Evolutionary conservation across 2,888 invertebrate genomes (phyloP).

Genomic region (Pammene fasciana): DNA sequence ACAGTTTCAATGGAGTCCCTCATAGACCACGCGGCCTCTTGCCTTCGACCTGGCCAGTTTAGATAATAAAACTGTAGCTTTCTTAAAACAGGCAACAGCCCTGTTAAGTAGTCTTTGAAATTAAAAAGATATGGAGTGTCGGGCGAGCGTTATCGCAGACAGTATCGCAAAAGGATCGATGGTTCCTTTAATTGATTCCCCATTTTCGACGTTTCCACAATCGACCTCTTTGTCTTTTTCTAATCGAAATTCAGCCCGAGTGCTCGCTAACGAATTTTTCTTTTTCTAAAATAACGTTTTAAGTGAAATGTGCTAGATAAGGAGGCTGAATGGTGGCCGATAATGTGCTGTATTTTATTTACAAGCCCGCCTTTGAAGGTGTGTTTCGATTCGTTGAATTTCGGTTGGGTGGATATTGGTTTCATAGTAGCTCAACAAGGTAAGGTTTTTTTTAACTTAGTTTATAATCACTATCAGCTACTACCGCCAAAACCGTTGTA

Average conservation of each 20-base stretch:
- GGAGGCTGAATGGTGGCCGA: constrained; percentile 18
- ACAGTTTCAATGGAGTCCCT: too few relatives aligned
- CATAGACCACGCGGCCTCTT: too few relatives aligned
- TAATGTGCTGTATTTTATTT: constrained; percentile 29
- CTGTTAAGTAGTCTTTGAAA: constrained; percentile 55
- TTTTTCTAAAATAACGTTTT: constrained; percentile 57
- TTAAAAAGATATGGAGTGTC: constrained; percentile 55
- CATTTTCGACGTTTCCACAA: constrained; percentile 64
- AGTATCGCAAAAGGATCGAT: constrained; percentile 74
- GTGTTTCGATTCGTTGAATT: constrained; percentile 2
- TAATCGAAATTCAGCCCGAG: constrained; percentile 72
- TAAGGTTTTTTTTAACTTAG: too few relatives aligned
- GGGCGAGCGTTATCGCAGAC: constrained; percentile 60
- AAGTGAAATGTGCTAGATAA: constrained; percentile 30
- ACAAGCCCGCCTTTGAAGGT: constrained; percentile 11
- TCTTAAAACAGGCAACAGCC: constrained; percentile 2
- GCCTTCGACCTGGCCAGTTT: too few relatives aligned
- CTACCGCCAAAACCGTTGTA: too few relatives aligned
- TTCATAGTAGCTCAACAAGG: not conserved
- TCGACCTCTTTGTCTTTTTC: constrained; percentile 75
- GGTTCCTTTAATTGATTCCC: constrained; percentile 81
- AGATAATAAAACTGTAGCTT: not conserved
- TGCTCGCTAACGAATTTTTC: constrained; percentile 67
- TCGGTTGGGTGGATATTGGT: not conserved
- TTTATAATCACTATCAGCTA: too few relatives aligned